Conservation (phyloP, 2,113 vertebrate species). For the Engystomops pustulosus region DNA sequence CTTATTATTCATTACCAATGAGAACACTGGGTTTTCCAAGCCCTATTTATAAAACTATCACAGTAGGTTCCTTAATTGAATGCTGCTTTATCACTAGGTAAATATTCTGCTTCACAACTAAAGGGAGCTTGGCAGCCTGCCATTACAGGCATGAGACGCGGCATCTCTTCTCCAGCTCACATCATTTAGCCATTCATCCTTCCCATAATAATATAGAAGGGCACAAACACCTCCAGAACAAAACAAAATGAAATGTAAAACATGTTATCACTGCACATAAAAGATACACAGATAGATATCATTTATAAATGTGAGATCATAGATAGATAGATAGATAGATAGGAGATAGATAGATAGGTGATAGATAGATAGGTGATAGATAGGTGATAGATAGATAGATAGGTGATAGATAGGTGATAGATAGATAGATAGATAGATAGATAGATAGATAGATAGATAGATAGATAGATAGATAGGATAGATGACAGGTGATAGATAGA, state of each 20-base stretch:
- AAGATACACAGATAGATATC: neutral
- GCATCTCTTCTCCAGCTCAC: slow-evolving; percentile 31
- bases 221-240: neutral
- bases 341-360: too few relatives aligned
- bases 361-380: too few relatives aligned
- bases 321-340: too few relatives aligned
- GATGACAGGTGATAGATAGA: too few relatives aligned
- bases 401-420: too few relatives aligned
- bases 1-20: slow-evolving; percentile 15
- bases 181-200: slow-evolving; percentile 43
- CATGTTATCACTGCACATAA: neutral
- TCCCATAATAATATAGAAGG: slow-evolving; percentile 34
- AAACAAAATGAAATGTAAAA: neutral
- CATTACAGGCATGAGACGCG: slow-evolving; percentile 43
- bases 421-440: too few relatives aligned
- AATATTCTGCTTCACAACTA: slow-evolving; percentile 55
- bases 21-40: slow-evolving; percentile 34
- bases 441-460: too few relatives aligned
- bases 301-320: too few relatives aligned
- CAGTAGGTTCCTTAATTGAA: slow-evolving; percentile 54
- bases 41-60: slow-evolving; percentile 56
- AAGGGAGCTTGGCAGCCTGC: slow-evolving; percentile 49
- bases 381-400: too few relatives aligned
- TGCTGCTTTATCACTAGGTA: slow-evolving; percentile 55
- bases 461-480: too few relatives aligned